These are phyloP conservation scores for Heteromormyrus szaboi DNA, from an alignment of 2,797 vertebrate genomes.

Conservation along the genomic window DNA sequence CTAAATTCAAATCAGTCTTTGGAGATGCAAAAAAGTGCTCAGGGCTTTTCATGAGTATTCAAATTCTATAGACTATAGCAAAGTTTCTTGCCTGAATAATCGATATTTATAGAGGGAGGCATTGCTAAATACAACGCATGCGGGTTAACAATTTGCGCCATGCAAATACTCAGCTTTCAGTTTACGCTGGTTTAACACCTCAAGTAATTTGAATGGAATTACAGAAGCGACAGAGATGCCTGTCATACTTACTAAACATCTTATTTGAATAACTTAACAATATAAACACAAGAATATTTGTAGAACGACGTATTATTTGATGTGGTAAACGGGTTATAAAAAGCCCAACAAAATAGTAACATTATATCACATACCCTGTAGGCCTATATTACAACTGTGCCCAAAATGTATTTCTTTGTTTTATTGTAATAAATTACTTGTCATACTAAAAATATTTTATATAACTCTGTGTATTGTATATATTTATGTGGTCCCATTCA, in stretches of 20 bases:
- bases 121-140: conserved; percentile 1
- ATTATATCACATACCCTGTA: neutral
- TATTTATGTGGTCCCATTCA: neutral
- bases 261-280: neutral
- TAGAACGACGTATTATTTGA: neutral
- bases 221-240: neutral
- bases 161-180: conserved; percentile 15
- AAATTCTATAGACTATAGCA: conserved; percentile 12
- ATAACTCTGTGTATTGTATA: neutral
- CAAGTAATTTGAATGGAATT: neutral
- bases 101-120: neutral
- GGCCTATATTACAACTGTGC: neutral
- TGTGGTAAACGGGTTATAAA: neutral
- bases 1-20: conserved; percentile 19
- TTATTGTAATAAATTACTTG: neutral
- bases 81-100: conserved; percentile 13
- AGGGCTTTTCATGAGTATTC: conserved; percentile 16
- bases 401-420: neutral
- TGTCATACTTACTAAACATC: neutral
- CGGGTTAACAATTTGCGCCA: neutral
- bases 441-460: neutral
- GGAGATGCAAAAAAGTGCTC: conserved; percentile 8
- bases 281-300: neutral
- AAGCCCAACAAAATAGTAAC: neutral
- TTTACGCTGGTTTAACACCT: neutral